phyloP scores from a whole-genome alignment of 2,797 vertebrate species.

The Typhlichthys subterraneus region DNA sequence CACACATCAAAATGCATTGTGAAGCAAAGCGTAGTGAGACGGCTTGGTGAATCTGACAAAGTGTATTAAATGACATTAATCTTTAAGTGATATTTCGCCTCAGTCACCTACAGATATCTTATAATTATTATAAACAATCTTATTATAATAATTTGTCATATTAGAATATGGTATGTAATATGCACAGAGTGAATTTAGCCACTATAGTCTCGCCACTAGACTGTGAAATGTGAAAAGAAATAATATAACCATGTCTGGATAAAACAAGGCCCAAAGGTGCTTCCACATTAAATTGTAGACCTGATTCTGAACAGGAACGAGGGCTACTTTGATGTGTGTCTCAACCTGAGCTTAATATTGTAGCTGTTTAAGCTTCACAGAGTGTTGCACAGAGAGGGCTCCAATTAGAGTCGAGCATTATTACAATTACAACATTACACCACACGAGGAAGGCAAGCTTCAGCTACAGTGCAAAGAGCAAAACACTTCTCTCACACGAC shows the following conservation, averaged over 20 bases:
- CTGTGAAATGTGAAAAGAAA: slow-evolving; percentile 44
- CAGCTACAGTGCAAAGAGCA: too few species aligned
- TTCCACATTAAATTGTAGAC: slow-evolving; percentile 34
- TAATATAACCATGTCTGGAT: slow-evolving; percentile 19
- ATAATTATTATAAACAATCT: background rate
- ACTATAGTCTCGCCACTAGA: slow-evolving; percentile 12
- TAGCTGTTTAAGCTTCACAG: slow-evolving; percentile 21
- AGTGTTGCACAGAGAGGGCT: slow-evolving; percentile 8
- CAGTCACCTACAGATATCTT: too few species aligned
- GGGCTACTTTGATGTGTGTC: slow-evolving; percentile 1
- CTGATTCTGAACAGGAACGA: slow-evolving; percentile 30
- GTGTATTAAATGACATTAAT: too few species aligned
- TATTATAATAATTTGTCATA: background rate
- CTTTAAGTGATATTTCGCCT: too few species aligned
- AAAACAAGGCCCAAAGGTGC: slow-evolving; percentile 2
- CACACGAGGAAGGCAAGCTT: background rate
- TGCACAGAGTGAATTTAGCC: slow-evolving; percentile 30
- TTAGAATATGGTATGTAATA: too few species aligned
- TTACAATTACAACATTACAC: background rate
- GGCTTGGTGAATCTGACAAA: too few species aligned
- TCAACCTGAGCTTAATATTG: slow-evolving; percentile 24
- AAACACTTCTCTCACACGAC: too few species aligned
- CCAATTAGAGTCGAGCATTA: slow-evolving; percentile 1
- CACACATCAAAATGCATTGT: too few species aligned
- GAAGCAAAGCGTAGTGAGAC: too few species aligned